Evolutionary conservation across 2,113 vertebrate genomes (phyloP).

Genomic region (Indicator maculatus): DNA sequence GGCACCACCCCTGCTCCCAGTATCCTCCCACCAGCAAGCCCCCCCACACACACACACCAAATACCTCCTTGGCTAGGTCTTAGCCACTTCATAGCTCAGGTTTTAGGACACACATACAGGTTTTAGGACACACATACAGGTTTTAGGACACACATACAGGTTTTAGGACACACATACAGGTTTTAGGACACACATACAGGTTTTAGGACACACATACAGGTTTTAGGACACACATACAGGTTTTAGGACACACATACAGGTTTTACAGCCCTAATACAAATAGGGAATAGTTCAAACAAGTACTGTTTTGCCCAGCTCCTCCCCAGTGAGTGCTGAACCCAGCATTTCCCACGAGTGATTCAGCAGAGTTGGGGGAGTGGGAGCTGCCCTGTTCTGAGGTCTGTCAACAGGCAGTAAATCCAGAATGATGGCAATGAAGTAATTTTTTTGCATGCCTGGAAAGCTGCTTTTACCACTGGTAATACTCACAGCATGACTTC

Average conservation of each 20-base stretch:
- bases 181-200: not conserved
- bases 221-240: not conserved
- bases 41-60: too few species aligned
- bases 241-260: not conserved
- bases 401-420: not conserved
- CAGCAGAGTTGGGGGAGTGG: not conserved
- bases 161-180: not conserved
- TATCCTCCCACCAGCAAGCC: not conserved
- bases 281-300: not conserved
- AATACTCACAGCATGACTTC: not conserved
- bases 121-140: too few species aligned
- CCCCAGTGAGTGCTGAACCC: not conserved
- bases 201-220: not conserved
- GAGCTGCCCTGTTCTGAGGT: not conserved
- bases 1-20: too few species aligned
- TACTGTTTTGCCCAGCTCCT: not conserved
- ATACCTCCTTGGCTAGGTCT: not conserved
- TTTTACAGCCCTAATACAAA: not conserved
- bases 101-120: not conserved
- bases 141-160: not conserved
- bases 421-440: not conserved
- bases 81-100: not conserved
- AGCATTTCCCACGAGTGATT: not conserved
- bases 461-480: not conserved
- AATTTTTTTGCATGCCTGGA: not conserved